Evolutionary conservation across 2,113 vertebrate genomes (phyloP).

Genomic region (Leucopsar rothschildi): DNA sequence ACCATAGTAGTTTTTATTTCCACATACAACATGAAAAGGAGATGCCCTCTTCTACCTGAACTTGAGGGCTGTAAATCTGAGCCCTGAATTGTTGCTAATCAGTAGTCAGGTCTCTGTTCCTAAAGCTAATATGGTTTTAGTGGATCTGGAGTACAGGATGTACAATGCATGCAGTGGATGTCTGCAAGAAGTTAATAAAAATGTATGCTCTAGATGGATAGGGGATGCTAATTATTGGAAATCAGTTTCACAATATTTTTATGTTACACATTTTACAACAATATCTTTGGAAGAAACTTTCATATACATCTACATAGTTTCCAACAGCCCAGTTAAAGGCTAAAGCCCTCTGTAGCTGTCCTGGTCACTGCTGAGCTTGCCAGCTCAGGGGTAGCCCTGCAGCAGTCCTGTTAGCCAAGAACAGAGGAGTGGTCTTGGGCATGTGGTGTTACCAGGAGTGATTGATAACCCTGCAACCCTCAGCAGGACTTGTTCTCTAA

Average conservation of each 20-base stretch:
- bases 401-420: not conserved
- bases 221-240: not conserved
- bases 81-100: not conserved
- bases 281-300: not conserved
- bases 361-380: not conserved
- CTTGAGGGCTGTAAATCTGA: not conserved
- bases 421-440: accelerated
- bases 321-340: not conserved
- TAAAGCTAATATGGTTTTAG: not conserved
- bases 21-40: not conserved
- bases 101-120: not conserved
- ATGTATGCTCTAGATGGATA: not conserved
- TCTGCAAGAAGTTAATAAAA: not conserved
- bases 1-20: not conserved
- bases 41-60: not conserved
- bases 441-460: accelerated
- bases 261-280: not conserved
- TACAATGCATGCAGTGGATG: not conserved
- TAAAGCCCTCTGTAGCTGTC: not conserved
- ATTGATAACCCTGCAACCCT: not conserved
- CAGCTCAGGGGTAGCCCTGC: not conserved
- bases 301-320: not conserved
- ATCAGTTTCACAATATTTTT: not conserved
- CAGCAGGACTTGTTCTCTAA: not conserved
- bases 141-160: not conserved